These are phyloP conservation scores for Phalacrocorax carbo DNA, from an alignment of 2,113 vertebrate genomes.

Conservation along the genomic window DNA sequence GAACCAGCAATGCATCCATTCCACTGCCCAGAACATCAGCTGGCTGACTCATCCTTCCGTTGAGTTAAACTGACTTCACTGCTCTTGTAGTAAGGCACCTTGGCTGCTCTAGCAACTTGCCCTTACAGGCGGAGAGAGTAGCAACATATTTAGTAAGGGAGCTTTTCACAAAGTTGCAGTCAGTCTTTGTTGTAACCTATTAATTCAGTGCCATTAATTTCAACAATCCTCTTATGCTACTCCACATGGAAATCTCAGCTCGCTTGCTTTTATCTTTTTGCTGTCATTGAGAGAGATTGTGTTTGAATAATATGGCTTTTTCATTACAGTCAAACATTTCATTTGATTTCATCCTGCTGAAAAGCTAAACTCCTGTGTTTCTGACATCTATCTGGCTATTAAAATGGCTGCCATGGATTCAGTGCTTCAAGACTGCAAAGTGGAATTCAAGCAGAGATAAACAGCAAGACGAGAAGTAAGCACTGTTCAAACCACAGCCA, in stretches of 20 bases:
- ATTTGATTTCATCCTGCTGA: background rate
- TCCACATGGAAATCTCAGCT: background rate
- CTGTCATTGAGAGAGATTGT: background rate
- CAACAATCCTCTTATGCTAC: background rate
- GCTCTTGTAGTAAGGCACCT: background rate
- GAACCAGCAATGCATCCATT: background rate
- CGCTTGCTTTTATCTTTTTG: background rate
- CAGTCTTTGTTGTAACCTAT: background rate
- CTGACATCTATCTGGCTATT: background rate
- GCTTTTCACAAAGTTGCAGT: background rate
- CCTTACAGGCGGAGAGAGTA: background rate
- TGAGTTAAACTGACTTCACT: background rate
- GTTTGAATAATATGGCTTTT: background rate
- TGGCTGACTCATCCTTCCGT: background rate
- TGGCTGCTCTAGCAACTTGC: background rate
- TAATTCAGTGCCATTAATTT: conserved; percentile 2
- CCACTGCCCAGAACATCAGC: background rate
- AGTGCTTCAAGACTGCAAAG: background rate
- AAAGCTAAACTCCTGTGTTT: background rate
- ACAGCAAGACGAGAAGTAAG: background rate
- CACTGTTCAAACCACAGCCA: background rate
- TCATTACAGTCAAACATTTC: background rate
- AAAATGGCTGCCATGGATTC: background rate
- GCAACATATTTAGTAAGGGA: background rate
- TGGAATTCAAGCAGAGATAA: conserved; percentile 5